These are phyloP conservation scores for Marisa cornuarietis DNA, from an alignment of 1,140 invertebrate genomes.

Conservation along the genomic window DNA sequence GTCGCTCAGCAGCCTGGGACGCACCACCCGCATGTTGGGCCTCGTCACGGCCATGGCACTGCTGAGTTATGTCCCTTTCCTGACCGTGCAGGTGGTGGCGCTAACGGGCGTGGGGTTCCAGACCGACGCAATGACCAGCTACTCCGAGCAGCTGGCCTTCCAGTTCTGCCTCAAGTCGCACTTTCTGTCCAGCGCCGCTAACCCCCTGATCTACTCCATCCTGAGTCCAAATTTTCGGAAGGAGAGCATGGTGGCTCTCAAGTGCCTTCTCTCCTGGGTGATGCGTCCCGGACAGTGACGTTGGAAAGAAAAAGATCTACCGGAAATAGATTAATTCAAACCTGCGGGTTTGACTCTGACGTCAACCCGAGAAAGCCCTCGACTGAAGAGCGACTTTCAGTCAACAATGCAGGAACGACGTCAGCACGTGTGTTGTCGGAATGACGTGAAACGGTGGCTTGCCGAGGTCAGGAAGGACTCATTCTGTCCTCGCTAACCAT, in stretches of 20 bases:
- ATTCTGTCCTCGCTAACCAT: too few species aligned
- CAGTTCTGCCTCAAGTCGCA: conserved; percentile 29
- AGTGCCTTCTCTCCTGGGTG: conserved; percentile 1
- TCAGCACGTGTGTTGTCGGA: too few species aligned
- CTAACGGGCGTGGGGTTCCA: conserved; percentile 16
- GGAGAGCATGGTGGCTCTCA: conserved; percentile 26
- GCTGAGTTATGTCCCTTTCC: conserved; percentile 28
- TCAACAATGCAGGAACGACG: too few species aligned
- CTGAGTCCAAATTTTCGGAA: conserved; percentile 26
- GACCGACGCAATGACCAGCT: conserved; percentile 4
- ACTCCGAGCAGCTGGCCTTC: conserved; percentile 18
- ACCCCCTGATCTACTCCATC: conserved; percentile 32
- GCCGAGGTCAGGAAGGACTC: too few species aligned
- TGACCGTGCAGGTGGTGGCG: conserved; percentile 22
- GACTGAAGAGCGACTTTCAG: too few species aligned
- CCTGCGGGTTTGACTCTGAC: too few species aligned
- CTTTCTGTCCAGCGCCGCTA: conserved; percentile 28
- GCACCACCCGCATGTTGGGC: conserved; percentile 29
- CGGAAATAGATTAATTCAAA: too few species aligned
- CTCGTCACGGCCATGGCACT: conserved; percentile 24
- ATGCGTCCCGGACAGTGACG: too few species aligned
- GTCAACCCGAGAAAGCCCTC: too few species aligned
- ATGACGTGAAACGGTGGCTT: too few species aligned
- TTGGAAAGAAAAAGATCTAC: too few species aligned
- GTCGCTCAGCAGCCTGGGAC: not conserved